phyloP scores from a whole-genome alignment of 2,113 vertebrate genomes.

The Myrmecophaga tridactyla region DNA sequence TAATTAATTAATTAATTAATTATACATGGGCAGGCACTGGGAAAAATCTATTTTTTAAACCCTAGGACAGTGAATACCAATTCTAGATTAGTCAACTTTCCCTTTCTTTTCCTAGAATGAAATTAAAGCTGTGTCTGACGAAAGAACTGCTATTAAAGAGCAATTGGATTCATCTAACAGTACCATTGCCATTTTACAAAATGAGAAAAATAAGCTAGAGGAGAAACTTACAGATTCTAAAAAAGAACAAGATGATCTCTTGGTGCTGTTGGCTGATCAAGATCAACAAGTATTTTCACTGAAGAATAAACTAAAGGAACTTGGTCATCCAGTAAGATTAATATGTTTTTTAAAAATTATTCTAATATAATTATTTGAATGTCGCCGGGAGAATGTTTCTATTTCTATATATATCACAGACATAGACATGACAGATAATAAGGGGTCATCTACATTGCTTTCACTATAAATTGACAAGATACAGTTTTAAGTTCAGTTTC shows the following conservation, averaged over 20 bases:
- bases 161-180: slow-evolving; percentile 92
- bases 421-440: not conserved
- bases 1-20: too few species aligned
- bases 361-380: not conserved
- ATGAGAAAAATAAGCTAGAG: slow-evolving; percentile 90
- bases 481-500: not conserved
- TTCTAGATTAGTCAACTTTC: not conserved
- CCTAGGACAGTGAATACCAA: not conserved
- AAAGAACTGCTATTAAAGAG: slow-evolving; percentile 86
- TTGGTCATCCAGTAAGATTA: slow-evolving; percentile 90
- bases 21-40: too few species aligned
- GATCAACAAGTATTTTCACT: slow-evolving; percentile 94
- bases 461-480: not conserved
- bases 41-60: not conserved
- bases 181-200: slow-evolving; percentile 91
- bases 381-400: not conserved
- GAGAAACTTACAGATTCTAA: slow-evolving; percentile 92
- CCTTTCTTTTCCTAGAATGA: slow-evolving; percentile 84
- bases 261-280: slow-evolving; percentile 97
- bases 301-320: slow-evolving; percentile 90
- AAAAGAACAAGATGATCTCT: slow-evolving; percentile 97
- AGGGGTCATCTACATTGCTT: not conserved
- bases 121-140: slow-evolving; percentile 83
- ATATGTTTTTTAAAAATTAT: not conserved
- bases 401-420: rapidly evolving